Evolutionary conservation across 2,888 invertebrate species (phyloP).

Genomic region (Stenurella melanura): DNA sequence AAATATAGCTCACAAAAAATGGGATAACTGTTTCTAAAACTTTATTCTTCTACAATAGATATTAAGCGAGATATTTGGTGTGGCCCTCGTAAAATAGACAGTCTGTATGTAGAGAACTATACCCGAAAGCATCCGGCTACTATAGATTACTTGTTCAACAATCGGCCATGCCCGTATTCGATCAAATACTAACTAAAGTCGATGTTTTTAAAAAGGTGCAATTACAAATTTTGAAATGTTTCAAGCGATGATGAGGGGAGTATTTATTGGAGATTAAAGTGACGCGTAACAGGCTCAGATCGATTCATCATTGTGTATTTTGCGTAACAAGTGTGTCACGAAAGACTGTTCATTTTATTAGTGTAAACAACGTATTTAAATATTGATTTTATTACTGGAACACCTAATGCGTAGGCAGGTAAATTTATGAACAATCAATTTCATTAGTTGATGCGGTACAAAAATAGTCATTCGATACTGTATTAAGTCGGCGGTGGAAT

Average conservation of each 20-base stretch:
- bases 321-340: conserved; percentile 13
- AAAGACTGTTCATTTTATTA: conserved; percentile 20
- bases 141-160: too few relatives aligned
- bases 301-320: conserved; percentile 7
- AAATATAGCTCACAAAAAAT: too few relatives aligned
- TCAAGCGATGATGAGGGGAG: background rate
- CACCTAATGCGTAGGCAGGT: background rate
- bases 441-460: background rate
- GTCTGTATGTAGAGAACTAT: too few relatives aligned
- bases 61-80: too few relatives aligned
- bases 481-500: background rate
- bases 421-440: conserved; percentile 14
- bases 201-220: background rate
- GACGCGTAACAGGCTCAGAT: background rate
- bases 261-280: background rate
- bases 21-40: too few relatives aligned
- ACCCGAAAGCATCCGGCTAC: too few relatives aligned
- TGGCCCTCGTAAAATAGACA: too few relatives aligned
- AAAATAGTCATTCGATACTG: conserved; percentile 3
- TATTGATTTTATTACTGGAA: conserved; percentile 26
- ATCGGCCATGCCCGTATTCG: too few relatives aligned
- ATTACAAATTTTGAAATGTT: background rate
- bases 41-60: too few relatives aligned
- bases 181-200: too few relatives aligned
- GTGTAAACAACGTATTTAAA: conserved; percentile 16